Evolutionary conservation across 2,113 vertebrate species (phyloP).

Genomic region (Labeo rohita): DNA sequence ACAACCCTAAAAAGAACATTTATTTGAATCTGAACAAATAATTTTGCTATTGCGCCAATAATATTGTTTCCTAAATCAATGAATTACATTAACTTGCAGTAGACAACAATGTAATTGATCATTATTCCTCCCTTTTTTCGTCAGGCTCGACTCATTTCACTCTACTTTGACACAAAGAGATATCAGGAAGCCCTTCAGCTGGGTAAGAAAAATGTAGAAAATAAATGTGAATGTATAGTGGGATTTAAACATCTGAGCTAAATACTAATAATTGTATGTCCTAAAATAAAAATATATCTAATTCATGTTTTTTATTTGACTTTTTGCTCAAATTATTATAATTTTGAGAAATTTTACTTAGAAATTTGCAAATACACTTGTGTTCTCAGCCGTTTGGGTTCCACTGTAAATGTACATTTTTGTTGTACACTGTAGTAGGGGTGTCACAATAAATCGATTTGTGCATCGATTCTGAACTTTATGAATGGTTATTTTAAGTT

Average conservation of each 20-base stretch:
- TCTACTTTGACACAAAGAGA: conserved; percentile 98
- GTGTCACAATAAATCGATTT: too few species aligned
- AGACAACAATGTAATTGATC: too few species aligned
- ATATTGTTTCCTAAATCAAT: too few species aligned
- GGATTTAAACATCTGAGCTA: not conserved
- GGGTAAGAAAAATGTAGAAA: conserved; percentile 73
- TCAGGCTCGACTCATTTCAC: conserved; percentile 93
- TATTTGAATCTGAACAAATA: too few species aligned
- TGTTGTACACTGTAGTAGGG: not conserved
- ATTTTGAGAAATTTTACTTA: not conserved
- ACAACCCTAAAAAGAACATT: too few species aligned
- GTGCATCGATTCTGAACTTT: too few species aligned
- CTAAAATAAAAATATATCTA: too few species aligned
- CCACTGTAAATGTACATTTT: not conserved
- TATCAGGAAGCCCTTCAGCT: conserved; percentile 96
- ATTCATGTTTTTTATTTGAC: too few species aligned
- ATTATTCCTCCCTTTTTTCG: not conserved
- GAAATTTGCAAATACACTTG: not conserved
- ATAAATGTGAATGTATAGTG: not conserved
- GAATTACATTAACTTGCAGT: too few species aligned
- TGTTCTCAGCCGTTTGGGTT: not conserved
- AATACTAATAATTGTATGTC: not conserved
- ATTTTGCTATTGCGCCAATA: too few species aligned
- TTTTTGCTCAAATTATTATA: not conserved
- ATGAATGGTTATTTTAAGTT: too few species aligned